These are phyloP conservation scores for Lobophora halterata DNA, from an alignment of 2,888 invertebrate species.

Conservation along the genomic window DNA sequence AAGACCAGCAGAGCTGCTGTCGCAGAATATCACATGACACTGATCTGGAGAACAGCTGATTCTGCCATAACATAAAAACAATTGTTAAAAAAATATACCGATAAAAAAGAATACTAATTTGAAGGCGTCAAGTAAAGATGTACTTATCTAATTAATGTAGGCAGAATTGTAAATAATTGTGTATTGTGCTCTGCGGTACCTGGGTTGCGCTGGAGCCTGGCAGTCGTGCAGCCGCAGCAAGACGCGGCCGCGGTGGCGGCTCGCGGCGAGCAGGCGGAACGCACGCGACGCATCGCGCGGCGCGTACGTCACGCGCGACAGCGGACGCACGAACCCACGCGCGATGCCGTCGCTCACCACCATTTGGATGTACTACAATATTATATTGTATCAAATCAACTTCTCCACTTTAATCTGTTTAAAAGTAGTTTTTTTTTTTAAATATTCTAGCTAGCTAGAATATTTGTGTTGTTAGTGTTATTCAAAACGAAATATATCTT, in stretches of 20 bases:
- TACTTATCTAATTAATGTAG: too few species aligned
- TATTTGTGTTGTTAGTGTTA: too few species aligned
- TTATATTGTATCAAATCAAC: too few species aligned
- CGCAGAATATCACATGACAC: slow-evolving; percentile 37
- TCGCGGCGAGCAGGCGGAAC: slow-evolving; percentile 45
- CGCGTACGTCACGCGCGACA: slow-evolving; percentile 45
- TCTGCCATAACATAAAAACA: slow-evolving; percentile 3
- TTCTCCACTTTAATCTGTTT: too few species aligned
- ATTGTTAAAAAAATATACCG: neutral
- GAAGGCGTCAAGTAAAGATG: too few species aligned
- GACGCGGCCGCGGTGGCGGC: slow-evolving; percentile 50
- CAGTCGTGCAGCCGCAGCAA: slow-evolving; percentile 37
- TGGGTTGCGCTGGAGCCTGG: slow-evolving; percentile 20
- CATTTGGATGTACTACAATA: slow-evolving; percentile 37
- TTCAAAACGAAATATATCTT: too few species aligned
- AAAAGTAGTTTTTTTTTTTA: too few species aligned
- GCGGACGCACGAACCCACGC: slow-evolving; percentile 50
- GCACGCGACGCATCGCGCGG: slow-evolving; percentile 46
- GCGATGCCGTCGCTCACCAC: slow-evolving; percentile 49
- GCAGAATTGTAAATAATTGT: too few species aligned
- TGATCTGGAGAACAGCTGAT: slow-evolving; percentile 8
- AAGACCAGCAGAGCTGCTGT: slow-evolving; percentile 37
- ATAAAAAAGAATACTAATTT: neutral
- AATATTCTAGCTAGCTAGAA: too few species aligned
- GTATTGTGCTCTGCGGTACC: too few species aligned